phyloP scores from a whole-genome alignment of 2,113 vertebrate species.

The Tichodroma muraria region DNA sequence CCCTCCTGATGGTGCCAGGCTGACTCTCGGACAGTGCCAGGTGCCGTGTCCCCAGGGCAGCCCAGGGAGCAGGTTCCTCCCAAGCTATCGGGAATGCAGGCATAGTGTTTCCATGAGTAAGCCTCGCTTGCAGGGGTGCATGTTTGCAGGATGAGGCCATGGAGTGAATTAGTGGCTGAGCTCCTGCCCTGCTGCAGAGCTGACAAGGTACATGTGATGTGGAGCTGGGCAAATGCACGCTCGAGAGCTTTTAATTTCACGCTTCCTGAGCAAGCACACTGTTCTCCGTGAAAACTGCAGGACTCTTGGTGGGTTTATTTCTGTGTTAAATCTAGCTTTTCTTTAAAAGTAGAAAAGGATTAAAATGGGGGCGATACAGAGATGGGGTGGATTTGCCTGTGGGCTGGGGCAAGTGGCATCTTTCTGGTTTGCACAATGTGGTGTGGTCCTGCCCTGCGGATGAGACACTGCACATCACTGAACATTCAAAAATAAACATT shows the following conservation, averaged over 20 bases:
- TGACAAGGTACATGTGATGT: not conserved
- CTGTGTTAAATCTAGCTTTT: not conserved
- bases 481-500: not conserved
- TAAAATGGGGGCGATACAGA: not conserved
- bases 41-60: not conserved
- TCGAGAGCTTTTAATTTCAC: conserved; percentile 17
- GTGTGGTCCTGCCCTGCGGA: not conserved
- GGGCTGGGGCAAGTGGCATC: not conserved
- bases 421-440: not conserved
- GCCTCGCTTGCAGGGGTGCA: not conserved
- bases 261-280: not conserved
- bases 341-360: not conserved
- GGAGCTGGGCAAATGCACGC: not conserved
- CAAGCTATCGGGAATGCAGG: not conserved
- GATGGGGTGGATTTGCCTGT: not conserved
- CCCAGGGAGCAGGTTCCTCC: not conserved
- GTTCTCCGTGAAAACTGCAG: not conserved
- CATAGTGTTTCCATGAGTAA: conserved; percentile 62
- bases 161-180: not conserved
- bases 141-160: conserved; percentile 56
- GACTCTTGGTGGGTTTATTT: not conserved
- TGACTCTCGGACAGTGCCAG: not conserved
- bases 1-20: not conserved
- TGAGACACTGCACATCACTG: not conserved
- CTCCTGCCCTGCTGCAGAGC: not conserved